Evolutionary conservation across 2,797 vertebrate species (phyloP), one percentile per base, ranked within the genome.

Genomic region (Pangasius djambal): DNA sequence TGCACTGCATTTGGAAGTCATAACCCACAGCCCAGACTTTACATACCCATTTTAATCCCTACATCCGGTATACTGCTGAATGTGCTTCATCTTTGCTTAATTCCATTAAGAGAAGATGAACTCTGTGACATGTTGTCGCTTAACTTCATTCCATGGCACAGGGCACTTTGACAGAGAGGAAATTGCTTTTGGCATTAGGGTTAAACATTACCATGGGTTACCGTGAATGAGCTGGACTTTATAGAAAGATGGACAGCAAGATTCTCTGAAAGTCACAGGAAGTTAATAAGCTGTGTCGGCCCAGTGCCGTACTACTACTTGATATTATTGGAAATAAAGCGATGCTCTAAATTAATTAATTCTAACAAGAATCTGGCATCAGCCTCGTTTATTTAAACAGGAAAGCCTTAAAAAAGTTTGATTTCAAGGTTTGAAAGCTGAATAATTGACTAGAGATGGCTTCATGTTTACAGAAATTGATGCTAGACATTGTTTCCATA

Each of bases 131-230:
- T 15, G 6, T 2, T 37, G 31, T 37, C 55, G 1, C 79, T 59
- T 61, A 3, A 40, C 55, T 61, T 37, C 0, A 25, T 72, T 87
- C 81, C 52, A 37, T 86, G 87, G 86, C 79, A 83, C 55, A 40
- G 22, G 83, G 87, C 89, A 84, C 52, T 79, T 86, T 93, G 93
- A 94, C 92, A 92, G 82, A 92, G 87, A 55, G 92, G 91, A 94
- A 94, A 94, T 94, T 93, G 94, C 93, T 94, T 94, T 94, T 91
- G 92, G 92, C 92, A 90, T 90, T 86, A 83, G 90, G 92, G 92
- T 94, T 91, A 92, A 93, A 91, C 89, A 78, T 92, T 74, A 86
- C 72, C 83, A 84, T 34, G 88, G 88, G 91, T 89, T 93, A 82
- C 52, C 77, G 83, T 88, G 88, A 83, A 91, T 92, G 92, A 90